Evolutionary conservation across 2,888 invertebrate genomes (phyloP).

Genomic region (Thymelicus sylvestris): DNA sequence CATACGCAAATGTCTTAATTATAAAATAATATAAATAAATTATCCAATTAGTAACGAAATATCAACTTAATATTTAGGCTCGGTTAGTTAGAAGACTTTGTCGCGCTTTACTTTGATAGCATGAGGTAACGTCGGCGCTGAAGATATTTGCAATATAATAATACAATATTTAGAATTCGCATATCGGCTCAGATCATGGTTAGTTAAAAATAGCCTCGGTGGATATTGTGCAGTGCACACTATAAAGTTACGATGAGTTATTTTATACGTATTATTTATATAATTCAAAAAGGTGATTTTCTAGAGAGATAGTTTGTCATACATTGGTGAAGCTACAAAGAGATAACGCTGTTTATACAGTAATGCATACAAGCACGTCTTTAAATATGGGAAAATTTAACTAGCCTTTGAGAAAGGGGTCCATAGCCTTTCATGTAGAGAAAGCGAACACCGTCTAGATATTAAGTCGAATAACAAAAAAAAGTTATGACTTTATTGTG

Average conservation of each 20-base stretch:
- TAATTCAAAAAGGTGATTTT: too few species aligned
- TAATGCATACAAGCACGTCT: too few species aligned
- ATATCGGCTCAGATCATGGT: constrained; percentile 23
- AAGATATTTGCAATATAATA: constrained; percentile 17
- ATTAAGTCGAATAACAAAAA: too few species aligned
- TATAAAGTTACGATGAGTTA: background rate
- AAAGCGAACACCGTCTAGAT: too few species aligned
- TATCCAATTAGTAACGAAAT: constrained; percentile 47
- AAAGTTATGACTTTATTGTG: too few species aligned
- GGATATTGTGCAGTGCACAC: constrained; percentile 2
- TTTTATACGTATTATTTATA: background rate
- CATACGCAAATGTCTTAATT: constrained; percentile 45
- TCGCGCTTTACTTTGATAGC: constrained; percentile 16
- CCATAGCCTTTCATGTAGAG: too few species aligned
- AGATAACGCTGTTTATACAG: too few species aligned
- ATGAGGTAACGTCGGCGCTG: constrained; percentile 19
- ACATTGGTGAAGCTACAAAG: too few species aligned
- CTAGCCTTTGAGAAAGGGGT: too few species aligned
- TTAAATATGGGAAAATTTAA: too few species aligned
- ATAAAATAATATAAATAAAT: constrained; percentile 49
- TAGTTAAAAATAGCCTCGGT: constrained; percentile 7
- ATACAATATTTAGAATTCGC: constrained; percentile 31
- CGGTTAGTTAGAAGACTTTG: constrained; percentile 50
- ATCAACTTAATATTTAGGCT: constrained; percentile 51
- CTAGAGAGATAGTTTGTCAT: too few species aligned